Conservation (phyloP, 2,797 vertebrate species). For the Benthosema pterotum region DNA sequence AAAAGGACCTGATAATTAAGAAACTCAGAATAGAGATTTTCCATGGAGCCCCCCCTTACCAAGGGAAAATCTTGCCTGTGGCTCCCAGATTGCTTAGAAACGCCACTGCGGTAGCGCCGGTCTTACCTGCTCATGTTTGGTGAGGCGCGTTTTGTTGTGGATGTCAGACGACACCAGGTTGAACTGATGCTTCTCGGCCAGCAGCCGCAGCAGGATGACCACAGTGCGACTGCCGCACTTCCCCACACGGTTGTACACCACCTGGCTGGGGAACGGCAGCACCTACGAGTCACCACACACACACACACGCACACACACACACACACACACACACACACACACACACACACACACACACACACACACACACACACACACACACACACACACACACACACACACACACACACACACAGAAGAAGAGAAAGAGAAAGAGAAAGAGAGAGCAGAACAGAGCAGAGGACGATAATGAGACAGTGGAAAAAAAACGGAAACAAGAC, state of each 20-base stretch:
- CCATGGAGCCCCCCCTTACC: too few species aligned
- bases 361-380: neutral
- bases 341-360: neutral
- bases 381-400: too few species aligned
- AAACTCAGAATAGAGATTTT: too few species aligned
- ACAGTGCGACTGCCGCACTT: constrained; percentile 98
- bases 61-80: too few species aligned
- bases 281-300: constrained; percentile 72
- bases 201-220: constrained; percentile 90
- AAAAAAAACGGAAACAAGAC: too few species aligned
- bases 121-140: constrained; percentile 94
- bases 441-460: neutral
- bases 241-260: constrained; percentile 98
- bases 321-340: constrained; percentile 2
- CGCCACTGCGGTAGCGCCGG: too few species aligned
- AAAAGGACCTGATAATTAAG: too few species aligned
- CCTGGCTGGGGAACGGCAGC: constrained; percentile 96
- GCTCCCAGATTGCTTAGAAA: too few species aligned
- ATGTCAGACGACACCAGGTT: constrained; percentile 96
- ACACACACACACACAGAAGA: neutral
- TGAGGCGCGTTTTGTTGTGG: constrained; percentile 98
- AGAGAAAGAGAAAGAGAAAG: neutral
- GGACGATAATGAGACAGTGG: too few species aligned
- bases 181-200: constrained; percentile 94
- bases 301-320: constrained; percentile 13